A percentile compares a stretch with the other conserved stretches of the same genome.
phyloP scores from a whole-genome alignment of 2,113 vertebrate species.

The Pseudopipra pipra region DNA sequence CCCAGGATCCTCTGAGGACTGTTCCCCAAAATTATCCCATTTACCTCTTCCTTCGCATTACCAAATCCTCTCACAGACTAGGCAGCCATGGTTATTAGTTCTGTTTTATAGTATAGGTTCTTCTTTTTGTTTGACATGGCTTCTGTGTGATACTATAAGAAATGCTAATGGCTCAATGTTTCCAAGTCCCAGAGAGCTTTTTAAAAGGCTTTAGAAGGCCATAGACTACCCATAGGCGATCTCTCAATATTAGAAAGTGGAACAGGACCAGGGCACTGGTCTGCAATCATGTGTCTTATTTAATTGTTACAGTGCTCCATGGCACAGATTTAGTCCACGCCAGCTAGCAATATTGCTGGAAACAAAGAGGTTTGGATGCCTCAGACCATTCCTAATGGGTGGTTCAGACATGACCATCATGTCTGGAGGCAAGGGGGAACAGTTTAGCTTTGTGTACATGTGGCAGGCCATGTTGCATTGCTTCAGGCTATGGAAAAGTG shows the following conservation, averaged over 20 bases:
- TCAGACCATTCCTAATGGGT: background rate
- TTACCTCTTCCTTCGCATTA: background rate
- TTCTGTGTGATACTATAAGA: background rate
- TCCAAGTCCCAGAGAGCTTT: background rate
- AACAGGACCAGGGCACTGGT: background rate
- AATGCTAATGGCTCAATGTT: background rate
- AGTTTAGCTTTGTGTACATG: background rate
- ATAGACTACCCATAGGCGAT: background rate
- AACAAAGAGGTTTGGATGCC: background rate
- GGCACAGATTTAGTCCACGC: background rate
- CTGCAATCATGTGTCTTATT: background rate
- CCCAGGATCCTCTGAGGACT: background rate
- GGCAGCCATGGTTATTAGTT: background rate
- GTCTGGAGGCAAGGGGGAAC: background rate
- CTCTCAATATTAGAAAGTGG: background rate
- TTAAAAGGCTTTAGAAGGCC: background rate
- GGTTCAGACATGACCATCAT: background rate
- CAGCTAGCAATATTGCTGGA: background rate
- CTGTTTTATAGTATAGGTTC: background rate
- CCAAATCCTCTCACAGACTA: background rate
- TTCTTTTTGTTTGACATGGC: background rate
- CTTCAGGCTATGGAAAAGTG: background rate
- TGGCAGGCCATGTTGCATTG: background rate
- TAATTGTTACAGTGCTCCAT: background rate
- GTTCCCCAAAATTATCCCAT: background rate